These are phyloP conservation scores for Rhadina sibilatrix DNA, from an alignment of 2,113 vertebrate species.

Conservation along the genomic window DNA sequence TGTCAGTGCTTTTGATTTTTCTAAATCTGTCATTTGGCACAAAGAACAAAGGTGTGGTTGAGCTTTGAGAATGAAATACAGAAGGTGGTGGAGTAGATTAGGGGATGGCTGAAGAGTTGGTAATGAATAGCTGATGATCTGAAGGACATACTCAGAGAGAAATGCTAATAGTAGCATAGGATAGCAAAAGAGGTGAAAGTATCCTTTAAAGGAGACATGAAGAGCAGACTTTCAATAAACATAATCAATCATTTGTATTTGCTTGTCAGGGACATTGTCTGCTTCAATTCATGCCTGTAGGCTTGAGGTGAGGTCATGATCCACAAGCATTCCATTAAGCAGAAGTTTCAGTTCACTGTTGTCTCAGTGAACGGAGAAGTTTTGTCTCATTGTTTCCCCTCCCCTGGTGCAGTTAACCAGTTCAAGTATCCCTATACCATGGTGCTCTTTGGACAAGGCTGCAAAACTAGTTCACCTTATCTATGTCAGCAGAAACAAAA, in stretches of 20 bases:
- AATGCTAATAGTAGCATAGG: neutral
- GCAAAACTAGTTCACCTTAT: neutral
- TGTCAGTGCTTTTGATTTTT: neutral
- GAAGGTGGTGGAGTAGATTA: neutral
- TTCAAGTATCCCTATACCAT: neutral
- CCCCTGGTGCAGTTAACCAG: neutral
- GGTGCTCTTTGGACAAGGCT: neutral
- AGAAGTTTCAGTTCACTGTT: neutral
- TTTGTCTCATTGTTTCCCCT: neutral
- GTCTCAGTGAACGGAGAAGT: neutral
- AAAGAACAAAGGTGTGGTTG: neutral
- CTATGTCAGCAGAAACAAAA: neutral
- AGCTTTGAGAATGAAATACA: neutral
- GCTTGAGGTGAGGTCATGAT: neutral
- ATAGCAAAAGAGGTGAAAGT: neutral
- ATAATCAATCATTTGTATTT: neutral
- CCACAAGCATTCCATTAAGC: neutral
- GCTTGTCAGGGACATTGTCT: neutral
- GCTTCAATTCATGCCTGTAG: neutral
- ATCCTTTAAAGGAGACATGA: neutral
- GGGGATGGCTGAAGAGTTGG: neutral
- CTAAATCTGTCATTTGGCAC: neutral
- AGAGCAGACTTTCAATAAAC: neutral
- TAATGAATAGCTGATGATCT: neutral
- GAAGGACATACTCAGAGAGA: neutral